Base-by-base conservation (phyloP, 2,113 vertebrate species). In the Sturnira hondurensis region DNA sequence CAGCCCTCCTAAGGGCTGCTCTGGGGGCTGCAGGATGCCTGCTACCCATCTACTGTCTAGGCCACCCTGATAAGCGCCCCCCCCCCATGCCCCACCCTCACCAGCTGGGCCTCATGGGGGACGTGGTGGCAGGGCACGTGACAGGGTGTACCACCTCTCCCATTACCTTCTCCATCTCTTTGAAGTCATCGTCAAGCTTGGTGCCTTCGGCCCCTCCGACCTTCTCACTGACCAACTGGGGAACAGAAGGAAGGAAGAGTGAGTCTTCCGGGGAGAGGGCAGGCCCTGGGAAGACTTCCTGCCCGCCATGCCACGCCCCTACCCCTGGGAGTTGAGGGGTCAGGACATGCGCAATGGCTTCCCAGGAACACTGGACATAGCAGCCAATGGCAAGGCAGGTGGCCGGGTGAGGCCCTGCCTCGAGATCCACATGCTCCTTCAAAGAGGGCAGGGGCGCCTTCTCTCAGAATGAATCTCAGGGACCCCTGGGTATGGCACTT, bases 171-270 rank as follows among this genome's bases (percentile, higher is more conserved):
- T 99, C 99, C 99, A 99, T 99, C 89, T 99, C 99, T 97, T 98
- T 99, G 98, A 99, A 99, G 98, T 99, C 99, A 97, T 99, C 99
- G 3, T 99, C 99, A 0, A 99, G 98, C 98, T 99, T 99, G 77
- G 99, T 99, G 97, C 99, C 99, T 97, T 99, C 99, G 5, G 99
- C 99, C 38, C 99, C 99, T 83, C 99, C 99, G 0, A 99, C 99
- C 97, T 99, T 99, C 98, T 99, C 99, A 7, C 99, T 99, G 94
- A 99, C 99, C 98, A 99, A 98, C 99, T 99, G 97, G 19, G 90
- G 78, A 41, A 63, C 38, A 31, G 94, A 70, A 88, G 52, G 0
- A 83, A 31, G 43, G 7, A 91, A 14, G 17, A 61, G 1, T 98
- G 63, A 98, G 95, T 43, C 13, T 6, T 47, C 56, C 24, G 56